Conservation (phyloP, 2,113 vertebrate genomes). For the Eurypyga helias region DNA sequence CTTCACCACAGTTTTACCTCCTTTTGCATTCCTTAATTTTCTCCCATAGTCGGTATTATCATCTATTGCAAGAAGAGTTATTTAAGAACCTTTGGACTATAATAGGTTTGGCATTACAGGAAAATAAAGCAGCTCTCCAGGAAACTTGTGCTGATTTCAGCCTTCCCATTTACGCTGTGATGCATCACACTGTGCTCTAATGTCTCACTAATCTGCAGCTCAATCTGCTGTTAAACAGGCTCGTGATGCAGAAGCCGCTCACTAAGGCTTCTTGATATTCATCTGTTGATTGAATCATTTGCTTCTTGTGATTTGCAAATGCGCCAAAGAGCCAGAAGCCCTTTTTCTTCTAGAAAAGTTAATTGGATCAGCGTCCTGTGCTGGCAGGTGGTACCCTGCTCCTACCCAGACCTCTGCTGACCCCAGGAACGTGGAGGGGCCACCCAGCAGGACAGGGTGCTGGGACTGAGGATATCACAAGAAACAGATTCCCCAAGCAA, state of each 20-base stretch:
- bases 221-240: constrained; percentile 72
- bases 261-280: constrained; percentile 28
- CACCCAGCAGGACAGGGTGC: rapidly evolving
- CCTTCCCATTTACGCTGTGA: constrained; percentile 60
- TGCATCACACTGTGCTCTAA: constrained; percentile 71
- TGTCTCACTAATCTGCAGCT: constrained; percentile 70
- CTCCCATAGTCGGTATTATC: constrained; percentile 18
- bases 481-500: not conserved
- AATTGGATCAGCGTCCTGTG: constrained; percentile 38
- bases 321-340: constrained; percentile 20
- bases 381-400: constrained; percentile 15
- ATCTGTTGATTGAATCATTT: constrained; percentile 47
- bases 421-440: not conserved
- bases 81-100: constrained; percentile 70
- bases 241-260: constrained; percentile 25
- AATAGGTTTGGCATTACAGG: constrained; percentile 60
- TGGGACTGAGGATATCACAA: rapidly evolving
- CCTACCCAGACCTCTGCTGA: not conserved
- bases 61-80: constrained; percentile 60
- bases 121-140: constrained; percentile 65
- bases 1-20: not conserved
- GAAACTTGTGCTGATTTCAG: constrained; percentile 69
- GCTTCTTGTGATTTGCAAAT: constrained; percentile 6
- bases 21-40: constrained; percentile 44
- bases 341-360: constrained; percentile 56